A percentile compares a stretch with the other conserved stretches of the same genome.
Conservation (phyloP, 2,797 vertebrate genomes). For the Orientallactaga sibirica region DNA sequence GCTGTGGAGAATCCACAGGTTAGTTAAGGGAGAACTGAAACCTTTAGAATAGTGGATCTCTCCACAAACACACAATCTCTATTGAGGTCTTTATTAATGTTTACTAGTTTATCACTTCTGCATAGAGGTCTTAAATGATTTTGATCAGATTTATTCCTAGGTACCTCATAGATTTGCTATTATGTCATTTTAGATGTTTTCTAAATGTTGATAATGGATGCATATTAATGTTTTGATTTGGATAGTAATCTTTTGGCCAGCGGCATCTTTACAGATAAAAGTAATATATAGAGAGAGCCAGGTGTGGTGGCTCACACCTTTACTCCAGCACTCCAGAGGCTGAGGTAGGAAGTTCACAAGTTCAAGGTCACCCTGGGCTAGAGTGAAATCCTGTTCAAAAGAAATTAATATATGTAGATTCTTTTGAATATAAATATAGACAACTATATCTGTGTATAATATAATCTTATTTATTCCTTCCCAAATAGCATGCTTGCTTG, state of each 20-base stretch:
- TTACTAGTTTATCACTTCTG: conserved; percentile 19
- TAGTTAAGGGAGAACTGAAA: not conserved
- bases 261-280: not conserved
- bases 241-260: not conserved
- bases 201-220: not conserved
- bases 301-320: no score
- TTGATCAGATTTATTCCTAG: not conserved
- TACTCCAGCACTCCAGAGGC: no score
- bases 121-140: not conserved
- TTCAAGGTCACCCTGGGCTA: no score
- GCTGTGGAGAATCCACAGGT: no score
- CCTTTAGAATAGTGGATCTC: not conserved
- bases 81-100: not conserved
- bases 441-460: not conserved
- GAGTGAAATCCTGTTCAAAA: no score
- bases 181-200: not conserved
- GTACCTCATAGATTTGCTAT: not conserved
- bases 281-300: no score
- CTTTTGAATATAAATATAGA: not conserved
- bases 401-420: not conserved
- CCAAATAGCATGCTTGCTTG: no score
- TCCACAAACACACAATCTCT: not conserved
- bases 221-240: conserved; percentile 4
- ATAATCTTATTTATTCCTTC: not conserved
- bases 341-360: no score